Conservation (phyloP, 2,113 vertebrate genomes). For the Syngnathus typhle region DNA sequence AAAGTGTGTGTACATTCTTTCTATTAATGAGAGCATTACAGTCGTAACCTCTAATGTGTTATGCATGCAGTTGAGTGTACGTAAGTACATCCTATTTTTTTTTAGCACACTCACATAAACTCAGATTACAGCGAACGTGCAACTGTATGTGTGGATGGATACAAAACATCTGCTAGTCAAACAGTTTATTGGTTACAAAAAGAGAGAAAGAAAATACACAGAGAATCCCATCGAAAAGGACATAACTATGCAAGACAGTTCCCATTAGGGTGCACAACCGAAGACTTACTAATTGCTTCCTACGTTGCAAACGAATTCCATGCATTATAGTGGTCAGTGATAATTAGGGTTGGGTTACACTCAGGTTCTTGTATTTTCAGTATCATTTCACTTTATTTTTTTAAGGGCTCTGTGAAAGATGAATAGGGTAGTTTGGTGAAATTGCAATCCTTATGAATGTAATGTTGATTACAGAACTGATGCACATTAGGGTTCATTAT, state of each 20-base stretch:
- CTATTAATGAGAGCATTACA: constrained; percentile 11
- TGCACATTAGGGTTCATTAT: constrained; percentile 38
- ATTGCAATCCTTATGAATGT: constrained; percentile 30
- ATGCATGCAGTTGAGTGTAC: constrained; percentile 2
- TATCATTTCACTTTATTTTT: constrained; percentile 9
- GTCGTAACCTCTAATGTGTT: constrained; percentile 4
- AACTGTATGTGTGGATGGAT: constrained; percentile 26
- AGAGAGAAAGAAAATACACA: constrained; percentile 16
- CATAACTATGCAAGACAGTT: constrained; percentile 51
- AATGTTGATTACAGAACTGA: constrained; percentile 43
- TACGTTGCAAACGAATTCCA: constrained; percentile 62
- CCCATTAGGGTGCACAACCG: constrained; percentile 45
- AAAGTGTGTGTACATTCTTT: constrained; percentile 7
- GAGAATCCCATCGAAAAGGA: constrained; percentile 52
- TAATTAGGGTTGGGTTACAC: constrained; percentile 50
- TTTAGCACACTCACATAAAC: constrained; percentile 3
- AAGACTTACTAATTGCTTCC: constrained; percentile 45
- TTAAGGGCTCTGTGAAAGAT: constrained; percentile 28
- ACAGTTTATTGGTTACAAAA: constrained; percentile 30
- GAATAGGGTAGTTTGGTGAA: constrained; percentile 19
- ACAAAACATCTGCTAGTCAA: constrained; percentile 49
- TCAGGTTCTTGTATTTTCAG: constrained; percentile 43
- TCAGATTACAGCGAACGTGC: constrained; percentile 16
- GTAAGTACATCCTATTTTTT: constrained; percentile 15
- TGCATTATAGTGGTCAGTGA: constrained; percentile 55